phyloP scores from a whole-genome alignment of 37 sponge, comb jelly and placozoan genomes.

The Chondrosia reniformis region DNA sequence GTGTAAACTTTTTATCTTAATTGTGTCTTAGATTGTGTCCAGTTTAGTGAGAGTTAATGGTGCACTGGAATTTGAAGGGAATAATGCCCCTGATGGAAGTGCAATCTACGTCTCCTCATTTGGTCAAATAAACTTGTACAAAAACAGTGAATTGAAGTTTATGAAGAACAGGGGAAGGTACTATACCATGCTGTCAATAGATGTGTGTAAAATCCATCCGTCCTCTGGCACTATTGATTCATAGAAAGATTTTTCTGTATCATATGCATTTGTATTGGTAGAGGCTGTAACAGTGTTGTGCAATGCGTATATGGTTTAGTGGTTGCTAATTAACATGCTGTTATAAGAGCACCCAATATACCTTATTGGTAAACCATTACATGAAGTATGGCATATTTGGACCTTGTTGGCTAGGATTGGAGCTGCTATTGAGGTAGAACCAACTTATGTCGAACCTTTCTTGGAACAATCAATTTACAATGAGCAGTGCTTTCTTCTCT shows the following conservation, averaged over 20 bases:
- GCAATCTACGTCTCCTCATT: slow-evolving; percentile 5
- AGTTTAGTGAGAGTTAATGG: background rate
- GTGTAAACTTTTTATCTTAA: background rate
- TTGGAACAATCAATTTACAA: background rate
- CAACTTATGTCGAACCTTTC: background rate
- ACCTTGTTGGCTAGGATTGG: slow-evolving; percentile 5
- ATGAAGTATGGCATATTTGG: background rate
- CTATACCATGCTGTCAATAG: too few relatives aligned
- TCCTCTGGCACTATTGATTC: too few relatives aligned
- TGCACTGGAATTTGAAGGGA: background rate
- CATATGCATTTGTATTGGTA: too few relatives aligned
- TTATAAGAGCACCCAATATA: too few relatives aligned
- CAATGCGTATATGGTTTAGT: too few relatives aligned
- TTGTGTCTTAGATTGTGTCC: background rate
- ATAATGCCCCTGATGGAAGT: background rate
- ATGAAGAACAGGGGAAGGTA: slow-evolving; percentile 1
- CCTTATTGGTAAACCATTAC: too few relatives aligned
- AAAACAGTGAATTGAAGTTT: background rate
- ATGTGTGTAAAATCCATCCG: too few relatives aligned
- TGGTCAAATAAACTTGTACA: background rate
- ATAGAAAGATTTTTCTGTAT: too few relatives aligned
- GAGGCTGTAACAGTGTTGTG: too few relatives aligned
- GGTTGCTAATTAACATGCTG: too few relatives aligned
- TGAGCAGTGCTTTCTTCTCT: slow-evolving; percentile 25
- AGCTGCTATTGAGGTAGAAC: slow-evolving; percentile 16